Percentiles rank a stretch among this genome's conserved stretches.
phyloP scores from a whole-genome alignment of 2,113 vertebrate species.

The Toxotes jaculatrix region DNA sequence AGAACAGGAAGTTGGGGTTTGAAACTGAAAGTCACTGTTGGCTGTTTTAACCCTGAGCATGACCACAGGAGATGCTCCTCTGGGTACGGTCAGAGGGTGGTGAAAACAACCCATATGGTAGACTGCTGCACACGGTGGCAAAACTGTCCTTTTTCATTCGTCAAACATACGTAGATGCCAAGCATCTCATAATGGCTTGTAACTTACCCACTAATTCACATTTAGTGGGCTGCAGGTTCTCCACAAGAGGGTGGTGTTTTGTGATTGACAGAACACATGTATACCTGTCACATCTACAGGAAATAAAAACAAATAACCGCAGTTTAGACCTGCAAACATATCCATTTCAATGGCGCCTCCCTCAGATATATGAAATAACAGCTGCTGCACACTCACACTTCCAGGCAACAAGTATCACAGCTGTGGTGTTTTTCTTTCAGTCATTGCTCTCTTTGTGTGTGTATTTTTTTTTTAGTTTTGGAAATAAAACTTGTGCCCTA shows the following conservation, averaged over 20 bases:
- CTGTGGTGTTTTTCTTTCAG: background rate
- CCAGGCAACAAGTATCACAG: too few relatives aligned
- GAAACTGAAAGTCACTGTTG: too few relatives aligned
- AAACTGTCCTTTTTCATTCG: too few relatives aligned
- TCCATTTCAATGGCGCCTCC: background rate
- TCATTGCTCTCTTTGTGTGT: background rate
- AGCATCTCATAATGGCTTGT: background rate
- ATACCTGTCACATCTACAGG: background rate
- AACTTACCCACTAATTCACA: background rate
- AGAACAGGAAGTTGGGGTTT: too few relatives aligned
- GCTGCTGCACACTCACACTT: background rate
- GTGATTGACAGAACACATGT: background rate
- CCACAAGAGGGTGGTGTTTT: constrained; percentile 16
- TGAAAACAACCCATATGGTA: too few relatives aligned
- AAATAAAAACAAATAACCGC: background rate
- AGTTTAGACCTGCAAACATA: background rate
- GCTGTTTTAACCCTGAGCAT: too few relatives aligned
- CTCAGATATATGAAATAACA: background rate
- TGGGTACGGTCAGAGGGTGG: too few relatives aligned
- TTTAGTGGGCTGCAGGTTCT: background rate
- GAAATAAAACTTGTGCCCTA: too few relatives aligned
- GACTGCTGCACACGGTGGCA: too few relatives aligned
- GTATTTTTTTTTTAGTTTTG: too few relatives aligned
- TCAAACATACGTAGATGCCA: background rate
- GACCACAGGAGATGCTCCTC: too few relatives aligned